A percentile compares a stretch with the other conserved stretches of the same genome.
Evolutionary conservation across 2,888 invertebrate genomes (phyloP).

Genomic region (Heliconius sara): DNA sequence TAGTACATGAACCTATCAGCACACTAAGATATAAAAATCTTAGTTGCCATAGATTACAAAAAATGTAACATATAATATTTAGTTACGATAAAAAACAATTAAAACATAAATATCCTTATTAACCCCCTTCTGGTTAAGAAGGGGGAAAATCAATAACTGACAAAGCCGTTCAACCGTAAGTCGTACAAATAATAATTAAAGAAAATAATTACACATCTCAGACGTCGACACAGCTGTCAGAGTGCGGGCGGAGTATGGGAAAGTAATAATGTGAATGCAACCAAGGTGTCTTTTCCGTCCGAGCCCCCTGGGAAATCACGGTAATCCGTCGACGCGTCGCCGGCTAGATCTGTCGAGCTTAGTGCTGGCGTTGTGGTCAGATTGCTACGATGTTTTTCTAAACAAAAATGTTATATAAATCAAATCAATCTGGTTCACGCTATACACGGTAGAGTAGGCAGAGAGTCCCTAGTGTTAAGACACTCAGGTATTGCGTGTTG

Average conservation of each 20-base stretch:
- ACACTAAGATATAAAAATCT: too few species aligned
- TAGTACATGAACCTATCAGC: neutral
- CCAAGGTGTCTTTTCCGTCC: conserved; percentile 81
- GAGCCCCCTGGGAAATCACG: conserved; percentile 82
- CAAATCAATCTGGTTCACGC: too few species aligned
- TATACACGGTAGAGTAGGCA: too few species aligned
- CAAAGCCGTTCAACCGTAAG: conserved; percentile 31
- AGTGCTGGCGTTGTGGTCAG: conserved; percentile 55
- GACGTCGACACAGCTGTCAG: conserved; percentile 61
- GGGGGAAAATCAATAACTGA: conserved; percentile 3
- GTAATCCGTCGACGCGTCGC: conserved; percentile 77
- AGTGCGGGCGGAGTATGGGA: conserved; percentile 60
- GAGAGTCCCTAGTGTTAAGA: too few species aligned
- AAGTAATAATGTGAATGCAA: conserved; percentile 80
- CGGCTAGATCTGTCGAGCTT: conserved; percentile 70
- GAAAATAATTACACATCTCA: conserved; percentile 72
- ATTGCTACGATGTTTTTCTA: conserved; percentile 6
- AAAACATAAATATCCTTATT: neutral
- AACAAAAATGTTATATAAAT: neutral
- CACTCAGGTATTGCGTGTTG: too few species aligned
- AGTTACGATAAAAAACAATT: neutral
- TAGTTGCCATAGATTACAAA: too few species aligned
- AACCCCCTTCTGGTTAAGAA: too few species aligned
- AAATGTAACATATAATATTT: neutral
- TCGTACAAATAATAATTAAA: conserved; percentile 44